A percentile compares a stretch with the other conserved stretches of the same genome.
phyloP scores from a whole-genome alignment of 2,888 invertebrate species.

The Synanthedon tipuliformis region DNA sequence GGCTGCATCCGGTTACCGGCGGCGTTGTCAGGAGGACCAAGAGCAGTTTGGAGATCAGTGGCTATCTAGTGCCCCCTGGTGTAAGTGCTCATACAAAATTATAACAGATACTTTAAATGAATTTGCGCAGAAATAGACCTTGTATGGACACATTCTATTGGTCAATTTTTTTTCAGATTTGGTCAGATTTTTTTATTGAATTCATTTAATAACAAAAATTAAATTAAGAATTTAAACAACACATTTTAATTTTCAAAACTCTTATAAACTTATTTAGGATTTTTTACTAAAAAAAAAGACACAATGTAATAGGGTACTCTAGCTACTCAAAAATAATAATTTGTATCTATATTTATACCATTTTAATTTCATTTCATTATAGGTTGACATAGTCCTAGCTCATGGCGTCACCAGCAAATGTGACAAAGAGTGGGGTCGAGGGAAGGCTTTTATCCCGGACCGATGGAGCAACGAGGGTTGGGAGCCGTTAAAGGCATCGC shows the following conservation, averaged over 20 bases:
- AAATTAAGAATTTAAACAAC: no score
- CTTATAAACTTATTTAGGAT: neutral
- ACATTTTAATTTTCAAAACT: no score
- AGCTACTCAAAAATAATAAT: neutral
- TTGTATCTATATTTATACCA: no score
- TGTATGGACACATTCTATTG: no score
- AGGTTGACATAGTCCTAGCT: slow-evolving; percentile 60
- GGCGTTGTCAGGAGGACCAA: slow-evolving; percentile 47
- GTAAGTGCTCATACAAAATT: slow-evolving; percentile 24
- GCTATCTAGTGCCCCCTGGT: slow-evolving; percentile 53
- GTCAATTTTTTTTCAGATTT: no score
- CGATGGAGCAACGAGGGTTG: slow-evolving; percentile 48
- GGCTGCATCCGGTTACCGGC: slow-evolving; percentile 55
- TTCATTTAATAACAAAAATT: no score
- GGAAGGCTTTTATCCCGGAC: slow-evolving; percentile 51
- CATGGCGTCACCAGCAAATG: slow-evolving; percentile 52
- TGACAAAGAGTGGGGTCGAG: slow-evolving; percentile 49
- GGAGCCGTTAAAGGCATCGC: slow-evolving; percentile 40
- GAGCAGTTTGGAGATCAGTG: slow-evolving; percentile 37
- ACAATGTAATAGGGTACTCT: neutral
- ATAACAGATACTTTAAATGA: no score
- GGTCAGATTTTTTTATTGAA: no score
- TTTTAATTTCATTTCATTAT: neutral
- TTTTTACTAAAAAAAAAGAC: neutral
- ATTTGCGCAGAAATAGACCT: no score